Evolutionary conservation across 2,797 vertebrate genomes (phyloP).

Genomic region (Enteromius fasciolatus): DNA sequence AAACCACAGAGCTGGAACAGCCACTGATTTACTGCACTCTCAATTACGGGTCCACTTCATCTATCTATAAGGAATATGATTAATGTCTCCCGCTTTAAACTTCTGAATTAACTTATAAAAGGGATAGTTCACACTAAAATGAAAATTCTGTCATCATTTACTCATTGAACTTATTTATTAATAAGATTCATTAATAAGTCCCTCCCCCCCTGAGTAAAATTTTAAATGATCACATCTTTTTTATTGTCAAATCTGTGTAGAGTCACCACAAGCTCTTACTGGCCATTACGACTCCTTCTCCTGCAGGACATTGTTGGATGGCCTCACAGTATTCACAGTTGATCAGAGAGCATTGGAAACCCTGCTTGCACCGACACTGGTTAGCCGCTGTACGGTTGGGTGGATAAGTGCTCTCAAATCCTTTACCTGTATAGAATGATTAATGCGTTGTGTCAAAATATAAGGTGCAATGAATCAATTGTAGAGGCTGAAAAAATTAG

Average conservation of each 20-base stretch:
- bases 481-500: background rate
- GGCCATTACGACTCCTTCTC: conserved; percentile 75
- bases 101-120: background rate
- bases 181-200: background rate
- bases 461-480: background rate
- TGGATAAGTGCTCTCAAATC: conserved; percentile 74
- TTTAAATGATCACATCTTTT: background rate
- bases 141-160: background rate
- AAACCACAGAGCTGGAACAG: conserved; percentile 48
- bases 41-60: conserved; percentile 36
- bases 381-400: conserved; percentile 78
- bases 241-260: conserved; percentile 27
- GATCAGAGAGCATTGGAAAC: conserved; percentile 83
- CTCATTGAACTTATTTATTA: no score
- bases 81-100: conserved; percentile 14
- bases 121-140: background rate
- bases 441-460: background rate
- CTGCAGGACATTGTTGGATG: conserved; percentile 80
- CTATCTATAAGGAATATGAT: conserved; percentile 10
- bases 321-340: conserved; percentile 89
- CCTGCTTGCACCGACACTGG: conserved; percentile 81
- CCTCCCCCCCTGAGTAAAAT: background rate
- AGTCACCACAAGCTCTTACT: conserved; percentile 63
- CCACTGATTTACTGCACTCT: conserved; percentile 31
- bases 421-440: conserved; percentile 77